Base-by-base conservation (phyloP, 2,888 invertebrate species). In the Synergus laeviventris region DNA sequence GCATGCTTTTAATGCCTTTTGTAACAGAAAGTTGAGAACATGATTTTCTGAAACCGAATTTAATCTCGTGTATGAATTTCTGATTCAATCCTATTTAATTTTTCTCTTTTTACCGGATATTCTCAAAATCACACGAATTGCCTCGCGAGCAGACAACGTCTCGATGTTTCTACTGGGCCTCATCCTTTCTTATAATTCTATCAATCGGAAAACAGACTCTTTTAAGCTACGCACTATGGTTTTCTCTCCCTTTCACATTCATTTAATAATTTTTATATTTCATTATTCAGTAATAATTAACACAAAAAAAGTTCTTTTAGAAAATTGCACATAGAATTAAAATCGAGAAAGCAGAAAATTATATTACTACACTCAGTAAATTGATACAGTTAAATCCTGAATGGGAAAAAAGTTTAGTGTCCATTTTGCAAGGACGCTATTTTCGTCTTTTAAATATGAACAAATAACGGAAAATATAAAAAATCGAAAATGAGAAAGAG, bases 71-170 rank as follows among this genome's bases (percentile, higher is more conserved):
- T 8, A 8, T 1, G 2, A 54, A 54, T 54, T 54, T 54, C 1
- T 54, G 9, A 18, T 54, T 54, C 18, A 54, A 9, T 18, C 0
- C 18, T 18, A 54, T 18, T 54, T 54, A 1, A 54, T 54, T n/a
- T 18, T 9, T 18, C 49, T 18, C 18, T 18, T 54, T 18, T 8
- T 54, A 49, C 18, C 49, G 18, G 49, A 1, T 18, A 78, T 82
- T 81, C 82, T 81, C 82, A 82, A 81, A 82, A 82, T 79, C 80
- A 76, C 76, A 79, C 60, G 77, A 83, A 77, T 83, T 83, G 83
- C 82, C 79, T 83, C 82, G 83, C 86, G 86, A 86, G 87, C 86
- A 85, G 87, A 87, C 87, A 88, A 87, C 85, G 85, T 88, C 86
- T 80, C 83, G 83, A 83, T 82, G 74, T 75, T 74, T 36, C 75